Evolutionary conservation across 2,113 vertebrate genomes (phyloP).

Genomic region (Paralichthys olivaceus): DNA sequence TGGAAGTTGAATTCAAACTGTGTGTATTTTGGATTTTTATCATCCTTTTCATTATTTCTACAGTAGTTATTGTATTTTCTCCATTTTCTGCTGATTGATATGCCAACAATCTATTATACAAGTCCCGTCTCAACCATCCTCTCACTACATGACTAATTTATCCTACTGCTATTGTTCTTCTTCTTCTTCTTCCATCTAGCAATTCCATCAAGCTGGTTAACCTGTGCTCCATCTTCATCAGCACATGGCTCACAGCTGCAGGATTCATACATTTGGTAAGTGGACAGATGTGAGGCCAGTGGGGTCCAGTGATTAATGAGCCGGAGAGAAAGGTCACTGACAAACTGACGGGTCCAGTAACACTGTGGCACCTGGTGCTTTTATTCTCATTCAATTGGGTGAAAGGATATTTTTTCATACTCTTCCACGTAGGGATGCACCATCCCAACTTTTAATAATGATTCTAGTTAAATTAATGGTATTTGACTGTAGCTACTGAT

Average conservation of each 20-base stretch:
- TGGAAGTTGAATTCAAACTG: background rate
- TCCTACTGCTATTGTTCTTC: slow-evolving; percentile 35
- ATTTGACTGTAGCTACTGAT: background rate
- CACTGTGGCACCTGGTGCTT: background rate
- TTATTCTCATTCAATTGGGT: background rate
- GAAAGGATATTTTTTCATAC: background rate
- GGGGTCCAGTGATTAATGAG: slow-evolving; percentile 22
- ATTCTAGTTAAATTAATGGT: background rate
- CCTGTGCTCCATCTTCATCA: slow-evolving; percentile 99
- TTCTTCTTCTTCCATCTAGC: slow-evolving; percentile 82
- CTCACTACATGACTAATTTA: background rate
- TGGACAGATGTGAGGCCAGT: slow-evolving; percentile 22
- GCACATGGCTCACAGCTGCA: slow-evolving; percentile 99
- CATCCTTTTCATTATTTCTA: background rate
- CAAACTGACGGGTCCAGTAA: background rate
- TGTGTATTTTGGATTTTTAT: background rate
- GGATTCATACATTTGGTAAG: slow-evolving; percentile 99
- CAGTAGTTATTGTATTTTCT: background rate
- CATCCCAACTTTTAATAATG: background rate
- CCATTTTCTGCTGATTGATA: background rate
- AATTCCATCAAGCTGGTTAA: slow-evolving; percentile 99
- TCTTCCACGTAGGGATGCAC: background rate
- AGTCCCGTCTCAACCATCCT: background rate
- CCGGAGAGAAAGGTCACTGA: background rate
- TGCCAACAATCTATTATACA: background rate